Evolutionary conservation across 2,113 vertebrate genomes (phyloP).

Genomic region (Otolemur garnettii): DNA sequence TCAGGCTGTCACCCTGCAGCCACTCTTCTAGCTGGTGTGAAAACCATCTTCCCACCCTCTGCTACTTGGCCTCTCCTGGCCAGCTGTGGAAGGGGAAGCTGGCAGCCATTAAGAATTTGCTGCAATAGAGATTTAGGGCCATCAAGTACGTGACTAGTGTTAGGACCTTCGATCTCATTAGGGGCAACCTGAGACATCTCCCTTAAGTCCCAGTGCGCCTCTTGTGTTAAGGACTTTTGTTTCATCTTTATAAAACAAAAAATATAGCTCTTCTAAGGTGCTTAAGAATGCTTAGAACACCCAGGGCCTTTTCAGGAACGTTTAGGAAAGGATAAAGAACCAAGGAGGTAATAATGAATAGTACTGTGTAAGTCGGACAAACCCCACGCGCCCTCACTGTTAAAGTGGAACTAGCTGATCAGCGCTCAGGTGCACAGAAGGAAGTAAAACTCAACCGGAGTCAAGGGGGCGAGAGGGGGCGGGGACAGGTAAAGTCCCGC

Average conservation of each 20-base stretch:
- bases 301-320: not conserved
- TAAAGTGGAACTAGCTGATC: too few relatives aligned
- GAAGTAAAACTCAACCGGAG: too few relatives aligned
- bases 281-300: not conserved
- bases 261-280: not conserved
- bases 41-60: not conserved
- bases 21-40: not conserved
- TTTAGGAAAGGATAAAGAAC: not conserved
- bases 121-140: not conserved
- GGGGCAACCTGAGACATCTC: not conserved
- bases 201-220: not conserved
- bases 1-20: not conserved
- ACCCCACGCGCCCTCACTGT: too few relatives aligned
- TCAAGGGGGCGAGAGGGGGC: too few relatives aligned
- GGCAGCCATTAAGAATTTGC: not conserved
- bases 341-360: not conserved
- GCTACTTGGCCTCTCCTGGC: not conserved
- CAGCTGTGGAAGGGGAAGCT: not conserved
- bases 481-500: too few relatives aligned
- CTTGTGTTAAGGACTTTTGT: not conserved
- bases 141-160: not conserved
- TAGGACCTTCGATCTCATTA: not conserved
- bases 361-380: accelerated
- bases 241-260: slow-evolving; percentile 27
- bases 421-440: too few relatives aligned